Evolutionary conservation across 2,797 vertebrate genomes (phyloP).

Genomic region (Brachymystax lenok): DNA sequence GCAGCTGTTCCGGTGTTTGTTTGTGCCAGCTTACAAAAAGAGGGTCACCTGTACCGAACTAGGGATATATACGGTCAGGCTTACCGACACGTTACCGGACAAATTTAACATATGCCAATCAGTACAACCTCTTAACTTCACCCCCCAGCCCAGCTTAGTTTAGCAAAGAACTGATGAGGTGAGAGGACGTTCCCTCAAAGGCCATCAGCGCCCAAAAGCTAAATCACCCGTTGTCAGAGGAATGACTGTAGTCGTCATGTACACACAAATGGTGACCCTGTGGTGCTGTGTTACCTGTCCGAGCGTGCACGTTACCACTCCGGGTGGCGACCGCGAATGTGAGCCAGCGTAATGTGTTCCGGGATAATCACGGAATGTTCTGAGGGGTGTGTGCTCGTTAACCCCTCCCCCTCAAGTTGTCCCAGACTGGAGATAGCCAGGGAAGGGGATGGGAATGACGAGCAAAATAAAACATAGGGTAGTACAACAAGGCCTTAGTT

Average conservation of each 20-base stretch:
- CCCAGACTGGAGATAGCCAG: background rate
- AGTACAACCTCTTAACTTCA: background rate
- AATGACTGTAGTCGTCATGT: background rate
- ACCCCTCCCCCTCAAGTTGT: too few relatives aligned
- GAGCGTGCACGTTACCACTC: background rate
- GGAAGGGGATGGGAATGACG: background rate
- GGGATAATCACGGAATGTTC: slow-evolving; percentile 56
- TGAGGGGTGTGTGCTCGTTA: slow-evolving; percentile 13
- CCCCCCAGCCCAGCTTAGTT: background rate
- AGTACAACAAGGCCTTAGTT: background rate
- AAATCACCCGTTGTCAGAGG: slow-evolving; percentile 10
- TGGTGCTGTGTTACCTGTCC: slow-evolving; percentile 61
- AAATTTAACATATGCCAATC: slow-evolving; percentile 29
- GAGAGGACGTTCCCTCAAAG: background rate
- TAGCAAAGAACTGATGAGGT: background rate
- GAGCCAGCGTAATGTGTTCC: slow-evolving; percentile 31
- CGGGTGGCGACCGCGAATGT: slow-evolving; percentile 11
- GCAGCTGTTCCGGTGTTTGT: slow-evolving; percentile 60
- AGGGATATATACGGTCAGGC: slow-evolving; percentile 26
- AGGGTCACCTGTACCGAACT: slow-evolving; percentile 4
- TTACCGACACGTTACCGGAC: slow-evolving; percentile 40
- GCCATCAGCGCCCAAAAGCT: slow-evolving; percentile 4
- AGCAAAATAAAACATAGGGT: background rate
- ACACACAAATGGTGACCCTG: background rate
- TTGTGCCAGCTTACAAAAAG: background rate